Conservation (phyloP, 2,888 invertebrate genomes). For the Metacarcinus magister region DNA sequence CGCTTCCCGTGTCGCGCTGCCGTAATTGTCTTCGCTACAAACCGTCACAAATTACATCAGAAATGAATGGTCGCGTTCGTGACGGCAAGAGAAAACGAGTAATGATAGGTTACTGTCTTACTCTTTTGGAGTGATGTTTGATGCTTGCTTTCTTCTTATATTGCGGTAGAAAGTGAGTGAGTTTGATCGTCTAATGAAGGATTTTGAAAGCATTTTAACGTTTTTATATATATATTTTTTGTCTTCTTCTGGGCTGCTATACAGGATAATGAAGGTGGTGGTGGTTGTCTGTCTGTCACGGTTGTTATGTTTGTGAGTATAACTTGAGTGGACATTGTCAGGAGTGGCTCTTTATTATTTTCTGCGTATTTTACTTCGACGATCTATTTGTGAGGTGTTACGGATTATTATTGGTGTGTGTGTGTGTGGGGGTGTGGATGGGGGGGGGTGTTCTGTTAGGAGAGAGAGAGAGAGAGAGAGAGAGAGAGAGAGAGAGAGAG, state of each 20-base stretch:
- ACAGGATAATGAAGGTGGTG: too few species aligned
- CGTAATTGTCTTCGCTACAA: conserved; percentile 38
- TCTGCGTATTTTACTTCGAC: too few species aligned
- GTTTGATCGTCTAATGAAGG: too few species aligned
- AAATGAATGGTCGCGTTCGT: conserved; percentile 9
- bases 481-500: not conserved
- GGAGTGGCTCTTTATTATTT: too few species aligned
- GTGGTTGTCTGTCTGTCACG: too few species aligned
- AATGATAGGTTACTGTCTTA: not conserved
- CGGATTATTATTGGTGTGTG: not conserved
- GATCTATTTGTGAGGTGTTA: not conserved
- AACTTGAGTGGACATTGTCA: too few species aligned
- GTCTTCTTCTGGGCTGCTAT: not conserved
- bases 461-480: not conserved
- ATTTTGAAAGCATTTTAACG: not conserved
- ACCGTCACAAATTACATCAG: conserved; percentile 41
- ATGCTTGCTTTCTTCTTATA: not conserved
- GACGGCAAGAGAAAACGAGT: conserved; percentile 1
- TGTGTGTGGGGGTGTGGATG: not conserved
- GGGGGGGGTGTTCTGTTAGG: not conserved
- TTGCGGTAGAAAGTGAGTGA: not conserved
- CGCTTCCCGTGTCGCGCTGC: conserved; percentile 10
- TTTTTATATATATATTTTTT: not conserved
- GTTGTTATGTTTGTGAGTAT: too few species aligned
- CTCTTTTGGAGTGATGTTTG: too few species aligned